These are phyloP conservation scores for Urosaurus nigricauda DNA, from an alignment of 2,797 vertebrate species.

Conservation along the genomic window DNA sequence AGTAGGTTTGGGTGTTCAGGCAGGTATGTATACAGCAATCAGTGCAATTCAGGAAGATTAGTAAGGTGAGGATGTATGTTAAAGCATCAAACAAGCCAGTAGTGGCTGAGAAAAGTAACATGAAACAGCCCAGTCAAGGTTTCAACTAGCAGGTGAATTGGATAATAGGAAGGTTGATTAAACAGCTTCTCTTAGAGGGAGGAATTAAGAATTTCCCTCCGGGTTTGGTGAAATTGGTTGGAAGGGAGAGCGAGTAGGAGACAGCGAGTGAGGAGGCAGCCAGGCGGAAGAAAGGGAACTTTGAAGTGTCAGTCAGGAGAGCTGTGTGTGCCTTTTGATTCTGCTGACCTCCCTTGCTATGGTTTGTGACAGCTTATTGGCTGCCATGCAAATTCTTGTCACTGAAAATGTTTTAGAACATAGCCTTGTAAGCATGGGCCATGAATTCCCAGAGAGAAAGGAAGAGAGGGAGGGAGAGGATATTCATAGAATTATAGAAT, in stretches of 20 bases:
- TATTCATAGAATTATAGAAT: no score
- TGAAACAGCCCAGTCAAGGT: not conserved
- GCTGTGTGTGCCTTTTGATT: slow-evolving; percentile 67
- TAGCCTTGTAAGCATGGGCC: not conserved
- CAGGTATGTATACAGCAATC: not conserved
- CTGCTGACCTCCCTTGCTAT: slow-evolving; percentile 58
- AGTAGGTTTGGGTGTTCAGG: not conserved
- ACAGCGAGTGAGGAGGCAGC: slow-evolving; percentile 34
- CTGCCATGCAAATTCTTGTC: not conserved
- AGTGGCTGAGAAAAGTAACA: not conserved
- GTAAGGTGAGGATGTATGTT: rapidly evolving
- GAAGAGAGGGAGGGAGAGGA: no score
- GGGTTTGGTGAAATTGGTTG: slow-evolving; percentile 63
- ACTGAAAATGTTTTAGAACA: not conserved
- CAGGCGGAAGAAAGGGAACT: slow-evolving; percentile 52
- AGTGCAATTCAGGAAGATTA: rapidly evolving
- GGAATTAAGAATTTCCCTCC: slow-evolving; percentile 74
- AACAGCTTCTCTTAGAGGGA: slow-evolving; percentile 71
- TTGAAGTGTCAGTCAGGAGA: slow-evolving; percentile 70
- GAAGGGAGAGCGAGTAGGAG: slow-evolving; percentile 68
- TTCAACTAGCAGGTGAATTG: not conserved
- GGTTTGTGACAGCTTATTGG: slow-evolving; percentile 29
- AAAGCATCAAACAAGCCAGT: not conserved
- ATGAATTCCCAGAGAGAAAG: not conserved
- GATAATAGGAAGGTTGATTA: slow-evolving; percentile 68